Evolutionary conservation across 1,140 invertebrate species (phyloP).

Genomic region (Pectinophora gossypiella): DNA sequence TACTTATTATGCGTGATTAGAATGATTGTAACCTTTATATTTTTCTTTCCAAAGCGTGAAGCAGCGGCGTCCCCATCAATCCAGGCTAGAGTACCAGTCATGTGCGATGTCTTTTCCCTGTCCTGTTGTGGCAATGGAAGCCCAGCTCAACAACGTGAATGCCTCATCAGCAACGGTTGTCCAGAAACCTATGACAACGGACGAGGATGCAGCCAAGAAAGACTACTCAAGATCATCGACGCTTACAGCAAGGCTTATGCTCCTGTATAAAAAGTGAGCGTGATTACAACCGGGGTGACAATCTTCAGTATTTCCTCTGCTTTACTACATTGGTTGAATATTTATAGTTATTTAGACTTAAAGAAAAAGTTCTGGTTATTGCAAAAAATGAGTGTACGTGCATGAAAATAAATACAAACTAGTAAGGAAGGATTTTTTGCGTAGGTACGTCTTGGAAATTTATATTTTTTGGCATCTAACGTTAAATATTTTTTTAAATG

Average conservation of each 20-base stretch:
- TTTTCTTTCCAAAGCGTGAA: too few species aligned
- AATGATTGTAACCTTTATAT: too few species aligned
- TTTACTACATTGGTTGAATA: too few species aligned
- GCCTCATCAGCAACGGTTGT: not conserved
- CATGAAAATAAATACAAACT: too few species aligned
- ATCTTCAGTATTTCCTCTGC: not conserved
- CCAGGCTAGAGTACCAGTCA: slow-evolving; percentile 36
- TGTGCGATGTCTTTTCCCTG: slow-evolving; percentile 80
- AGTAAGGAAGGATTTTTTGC: too few species aligned
- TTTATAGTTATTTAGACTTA: too few species aligned
- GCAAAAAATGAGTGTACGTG: too few species aligned
- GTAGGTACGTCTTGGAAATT: too few species aligned
- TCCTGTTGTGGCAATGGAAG: slow-evolving; percentile 73
- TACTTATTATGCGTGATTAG: too few species aligned
- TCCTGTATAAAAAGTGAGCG: not conserved
- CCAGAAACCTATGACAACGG: not conserved
- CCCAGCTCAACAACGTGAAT: not conserved
- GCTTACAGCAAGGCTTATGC: slow-evolving; percentile 3
- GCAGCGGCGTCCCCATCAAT: not conserved
- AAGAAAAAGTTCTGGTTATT: too few species aligned
- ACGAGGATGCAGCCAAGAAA: not conserved
- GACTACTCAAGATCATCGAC: not conserved
- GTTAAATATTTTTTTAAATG: too few species aligned
- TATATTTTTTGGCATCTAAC: too few species aligned
- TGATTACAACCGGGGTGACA: not conserved